Base-by-base conservation (phyloP, 2,888 invertebrate genomes). In the Campoplex nolae region DNA sequence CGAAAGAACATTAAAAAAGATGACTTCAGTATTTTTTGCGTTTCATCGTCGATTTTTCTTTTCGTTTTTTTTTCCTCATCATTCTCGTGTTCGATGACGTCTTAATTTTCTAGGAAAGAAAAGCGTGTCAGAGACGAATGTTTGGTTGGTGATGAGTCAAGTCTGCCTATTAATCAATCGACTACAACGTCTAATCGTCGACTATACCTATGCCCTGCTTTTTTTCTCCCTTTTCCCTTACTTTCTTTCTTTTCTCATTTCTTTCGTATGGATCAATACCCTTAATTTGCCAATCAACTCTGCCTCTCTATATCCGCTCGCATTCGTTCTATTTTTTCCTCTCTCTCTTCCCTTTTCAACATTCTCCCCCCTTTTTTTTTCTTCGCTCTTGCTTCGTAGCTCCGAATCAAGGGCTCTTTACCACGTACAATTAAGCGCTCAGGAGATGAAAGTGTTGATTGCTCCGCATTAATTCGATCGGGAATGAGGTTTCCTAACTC, bases 211-310 rank as follows among this genome's bases (percentile, higher is more conserved):
- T 32, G 32, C 9, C 4, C 32, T 11, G 28, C 28, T 32, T 38
- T 75, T 13, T 73, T n/a, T 42, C 28, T 68, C 28, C 42, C 42
- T 32, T 16, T 35, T 54, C 65, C 35, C 9, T 58, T 23, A 38
- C n/a, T 35, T 58, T 70, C 35, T 51, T 56, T 38, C 48, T 67
- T 68, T 65, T 56, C 45, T 62, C 71, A 48, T 86, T 77, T 74
- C 73, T 84, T 86, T 51, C 16, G 65, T 48, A 45, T 74, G 74
- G 84, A 86, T 86, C 86, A 77, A 84, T 86, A 81, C 51, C 86
- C 73, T 80, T 86, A 86, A 86, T 86, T 86, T 78, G 77, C 84
- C 86, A 86, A 86, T 86, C 84, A 84, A 62, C 68, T 51, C 13
- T 68, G 42, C 38, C 56, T 56, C 67, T 65, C 4, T 45, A 11